Conservation (phyloP, 2,113 vertebrate genomes). For the Periophthalmodon schlosseri region DNA sequence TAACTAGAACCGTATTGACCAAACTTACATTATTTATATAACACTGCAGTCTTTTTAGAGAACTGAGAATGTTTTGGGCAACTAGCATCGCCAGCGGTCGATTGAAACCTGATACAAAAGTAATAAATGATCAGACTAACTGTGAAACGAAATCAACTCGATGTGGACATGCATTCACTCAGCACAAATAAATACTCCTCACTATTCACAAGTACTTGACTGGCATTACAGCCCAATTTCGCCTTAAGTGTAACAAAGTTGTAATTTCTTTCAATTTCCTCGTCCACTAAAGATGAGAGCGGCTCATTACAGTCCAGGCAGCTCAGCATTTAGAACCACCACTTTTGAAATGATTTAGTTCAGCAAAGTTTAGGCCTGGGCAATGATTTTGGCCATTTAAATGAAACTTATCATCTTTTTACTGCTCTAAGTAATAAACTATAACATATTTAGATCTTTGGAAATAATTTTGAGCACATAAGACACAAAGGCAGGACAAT, state of each 20-base stretch:
- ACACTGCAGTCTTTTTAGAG: not conserved
- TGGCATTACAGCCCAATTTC: not conserved
- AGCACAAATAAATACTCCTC: not conserved
- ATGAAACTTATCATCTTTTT: not conserved
- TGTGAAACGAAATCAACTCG: not conserved
- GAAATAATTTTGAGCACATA: too few species aligned
- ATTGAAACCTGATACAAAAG: not conserved
- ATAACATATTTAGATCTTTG: too few species aligned
- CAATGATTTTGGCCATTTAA: not conserved
- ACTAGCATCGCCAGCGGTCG: too few species aligned
- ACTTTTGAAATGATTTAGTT: not conserved
- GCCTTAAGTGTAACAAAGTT: not conserved
- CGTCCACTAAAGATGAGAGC: not conserved
- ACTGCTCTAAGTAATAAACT: too few species aligned
- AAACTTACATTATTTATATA: not conserved
- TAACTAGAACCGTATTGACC: too few species aligned
- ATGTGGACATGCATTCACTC: not conserved
- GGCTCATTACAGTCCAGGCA: not conserved
- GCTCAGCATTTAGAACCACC: not conserved
- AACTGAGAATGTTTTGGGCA: not conserved
- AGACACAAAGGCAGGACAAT: too few species aligned
- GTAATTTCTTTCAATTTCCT: not conserved
- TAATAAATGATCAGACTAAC: not conserved
- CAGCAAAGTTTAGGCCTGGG: not conserved
- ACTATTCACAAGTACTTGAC: not conserved